These are phyloP conservation scores for Chrysotoxum bicinctum DNA, from an alignment of 2,888 invertebrate genomes.

Conservation along the genomic window DNA sequence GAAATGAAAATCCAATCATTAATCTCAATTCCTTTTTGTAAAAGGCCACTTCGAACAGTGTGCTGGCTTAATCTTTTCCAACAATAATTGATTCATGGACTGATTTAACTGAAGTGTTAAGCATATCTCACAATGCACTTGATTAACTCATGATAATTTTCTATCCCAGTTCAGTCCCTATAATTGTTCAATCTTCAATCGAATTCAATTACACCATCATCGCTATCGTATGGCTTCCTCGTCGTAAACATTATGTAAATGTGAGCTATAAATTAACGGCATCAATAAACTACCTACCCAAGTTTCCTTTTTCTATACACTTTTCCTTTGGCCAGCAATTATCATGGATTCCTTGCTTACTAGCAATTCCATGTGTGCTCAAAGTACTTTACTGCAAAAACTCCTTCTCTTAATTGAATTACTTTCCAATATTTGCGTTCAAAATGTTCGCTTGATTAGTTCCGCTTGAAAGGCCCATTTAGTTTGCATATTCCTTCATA, in stretches of 20 bases:
- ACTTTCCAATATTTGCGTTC: conserved; percentile 51
- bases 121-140: conserved; percentile 19
- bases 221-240: neutral
- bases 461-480: conserved; percentile 19
- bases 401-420: conserved; percentile 46
- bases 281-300: neutral
- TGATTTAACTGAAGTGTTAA: conserved; percentile 12
- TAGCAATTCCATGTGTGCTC: neutral
- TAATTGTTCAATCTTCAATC: conserved; percentile 14
- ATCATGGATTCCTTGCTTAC: neutral
- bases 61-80: neutral
- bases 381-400: conserved; percentile 8
- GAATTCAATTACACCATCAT: neutral
- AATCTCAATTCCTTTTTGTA: neutral
- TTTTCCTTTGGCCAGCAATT: neutral
- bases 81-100: neutral
- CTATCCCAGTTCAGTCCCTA: conserved; percentile 1
- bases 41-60: neutral
- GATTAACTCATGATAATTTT: conserved; percentile 20
- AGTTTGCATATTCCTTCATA: neutral
- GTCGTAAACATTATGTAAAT: no score
- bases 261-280: conserved; percentile 1
- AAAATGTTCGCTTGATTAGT: conserved; percentile 41
- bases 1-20: neutral
- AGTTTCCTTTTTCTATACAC: conserved; percentile 5